Percentiles rank a stretch among this genome's conserved stretches.
phyloP scores from a whole-genome alignment of 2,888 invertebrate species.

The Papilio gigon region DNA sequence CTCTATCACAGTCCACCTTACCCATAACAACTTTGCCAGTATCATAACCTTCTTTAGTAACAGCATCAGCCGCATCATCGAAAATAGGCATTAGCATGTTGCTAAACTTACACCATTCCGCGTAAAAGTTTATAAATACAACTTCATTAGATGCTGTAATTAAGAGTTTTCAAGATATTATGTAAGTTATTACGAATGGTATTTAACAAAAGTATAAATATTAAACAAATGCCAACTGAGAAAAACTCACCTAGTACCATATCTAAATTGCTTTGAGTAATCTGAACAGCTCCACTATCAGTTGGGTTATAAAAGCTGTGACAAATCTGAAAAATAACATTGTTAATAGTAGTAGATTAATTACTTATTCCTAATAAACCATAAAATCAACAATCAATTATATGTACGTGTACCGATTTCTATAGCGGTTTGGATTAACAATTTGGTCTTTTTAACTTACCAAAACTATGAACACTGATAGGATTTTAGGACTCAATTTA shows the following conservation, averaged over 20 bases:
- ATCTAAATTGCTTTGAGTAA: conserved; percentile 91
- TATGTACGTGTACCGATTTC: conserved; percentile 53
- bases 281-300: conserved; percentile 90
- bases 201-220: conserved; percentile 19
- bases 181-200: conserved; percentile 2
- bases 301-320: conserved; percentile 88
- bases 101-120: conserved; percentile 99
- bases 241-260: conserved; percentile 88
- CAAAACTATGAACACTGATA: conserved; percentile 64
- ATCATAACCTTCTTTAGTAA: conserved; percentile 89
- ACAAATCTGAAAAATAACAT: conserved; percentile 77
- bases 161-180: conserved; percentile 27
- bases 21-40: conserved; percentile 94
- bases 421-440: conserved; percentile 42
- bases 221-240: conserved; percentile 37
- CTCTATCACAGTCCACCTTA: conserved; percentile 98
- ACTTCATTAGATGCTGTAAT: conserved; percentile 95
- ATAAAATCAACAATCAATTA: conserved; percentile 67
- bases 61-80: conserved; percentile 96
- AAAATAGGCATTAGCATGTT: conserved; percentile 98
- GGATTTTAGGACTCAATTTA: conserved; percentile 57
- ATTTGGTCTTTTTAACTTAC: conserved; percentile 56
- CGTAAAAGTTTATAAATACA: conserved; percentile 99
- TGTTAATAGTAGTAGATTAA: conserved; percentile 55
- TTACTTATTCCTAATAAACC: conserved; percentile 68